Evolutionary conservation across 2,113 vertebrate species (phyloP).

Genomic region (Vanacampus margaritifer): DNA sequence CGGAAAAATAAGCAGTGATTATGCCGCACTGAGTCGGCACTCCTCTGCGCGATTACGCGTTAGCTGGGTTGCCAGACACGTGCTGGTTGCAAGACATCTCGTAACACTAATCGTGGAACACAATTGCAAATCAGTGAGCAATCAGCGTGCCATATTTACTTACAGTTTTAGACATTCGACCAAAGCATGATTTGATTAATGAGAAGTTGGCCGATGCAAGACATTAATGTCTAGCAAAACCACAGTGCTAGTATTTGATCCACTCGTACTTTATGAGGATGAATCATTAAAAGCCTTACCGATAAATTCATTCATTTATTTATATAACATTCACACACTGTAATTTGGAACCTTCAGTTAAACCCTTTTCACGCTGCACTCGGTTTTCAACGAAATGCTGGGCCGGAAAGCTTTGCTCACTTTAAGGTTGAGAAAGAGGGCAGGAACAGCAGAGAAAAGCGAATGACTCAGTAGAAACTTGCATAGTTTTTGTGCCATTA

Average conservation of each 20-base stretch:
- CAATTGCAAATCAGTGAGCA: slow-evolving; percentile 62
- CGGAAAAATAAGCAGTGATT: slow-evolving; percentile 64
- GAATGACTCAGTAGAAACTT: no score
- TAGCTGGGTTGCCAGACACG: slow-evolving; percentile 50
- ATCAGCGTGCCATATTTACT: slow-evolving; percentile 53
- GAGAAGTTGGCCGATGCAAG: background rate
- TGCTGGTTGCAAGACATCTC: slow-evolving; percentile 53
- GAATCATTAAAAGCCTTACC: background rate
- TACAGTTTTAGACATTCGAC: slow-evolving; percentile 22
- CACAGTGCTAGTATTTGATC: background rate
- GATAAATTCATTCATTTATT: background rate
- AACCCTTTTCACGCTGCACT: background rate
- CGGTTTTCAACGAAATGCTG: no score
- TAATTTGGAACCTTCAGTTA: background rate
- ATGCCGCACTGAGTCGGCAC: slow-evolving; percentile 41
- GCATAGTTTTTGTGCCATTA: no score
- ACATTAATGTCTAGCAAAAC: slow-evolving; percentile 19
- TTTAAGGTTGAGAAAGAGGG: no score
- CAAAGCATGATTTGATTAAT: slow-evolving; percentile 51
- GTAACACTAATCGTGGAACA: slow-evolving; percentile 52
- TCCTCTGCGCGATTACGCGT: slow-evolving; percentile 39
- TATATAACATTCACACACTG: background rate
- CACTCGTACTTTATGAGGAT: background rate
- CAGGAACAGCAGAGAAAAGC: no score
- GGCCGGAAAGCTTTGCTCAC: no score